Conservation (phyloP, 2,888 invertebrate species). For the Galerucella pusilla region DNA sequence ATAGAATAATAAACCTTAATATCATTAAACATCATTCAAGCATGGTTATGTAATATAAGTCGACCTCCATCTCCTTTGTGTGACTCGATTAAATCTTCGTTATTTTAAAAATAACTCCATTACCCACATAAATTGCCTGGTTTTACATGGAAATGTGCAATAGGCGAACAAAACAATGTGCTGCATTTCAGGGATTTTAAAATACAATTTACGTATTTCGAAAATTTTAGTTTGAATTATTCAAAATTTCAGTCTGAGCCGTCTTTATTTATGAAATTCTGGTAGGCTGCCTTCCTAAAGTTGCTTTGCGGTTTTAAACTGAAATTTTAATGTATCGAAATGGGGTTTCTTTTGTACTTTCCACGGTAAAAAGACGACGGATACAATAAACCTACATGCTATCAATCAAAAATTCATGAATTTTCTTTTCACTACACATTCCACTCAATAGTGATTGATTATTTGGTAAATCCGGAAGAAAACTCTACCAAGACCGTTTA, state of each 20-base stretch:
- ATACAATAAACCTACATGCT: not conserved
- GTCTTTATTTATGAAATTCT: slow-evolving; percentile 7
- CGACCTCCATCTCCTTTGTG: no score
- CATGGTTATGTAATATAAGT: no score
- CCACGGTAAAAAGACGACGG: not conserved
- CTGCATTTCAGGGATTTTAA: no score
- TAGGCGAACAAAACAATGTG: no score
- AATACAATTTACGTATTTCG: not conserved
- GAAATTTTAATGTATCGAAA: not conserved
- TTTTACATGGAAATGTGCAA: no score
- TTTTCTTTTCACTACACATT: not conserved
- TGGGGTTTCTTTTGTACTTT: not conserved
- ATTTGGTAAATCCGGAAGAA: not conserved
- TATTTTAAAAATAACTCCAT: no score
- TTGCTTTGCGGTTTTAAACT: not conserved
- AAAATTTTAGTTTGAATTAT: slow-evolving; percentile 3
- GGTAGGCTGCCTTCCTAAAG: not conserved
- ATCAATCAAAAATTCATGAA: not conserved
- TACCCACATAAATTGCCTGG: no score
- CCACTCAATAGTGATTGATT: not conserved
- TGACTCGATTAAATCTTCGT: no score
- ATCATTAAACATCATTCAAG: no score
- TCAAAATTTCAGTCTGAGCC: not conserved
- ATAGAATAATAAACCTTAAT: no score
- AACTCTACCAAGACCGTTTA: no score